A percentile compares a stretch with the other conserved stretches of the same genome.
Conservation (phyloP, 2,888 invertebrate species). For the Philereme vetulata region DNA sequence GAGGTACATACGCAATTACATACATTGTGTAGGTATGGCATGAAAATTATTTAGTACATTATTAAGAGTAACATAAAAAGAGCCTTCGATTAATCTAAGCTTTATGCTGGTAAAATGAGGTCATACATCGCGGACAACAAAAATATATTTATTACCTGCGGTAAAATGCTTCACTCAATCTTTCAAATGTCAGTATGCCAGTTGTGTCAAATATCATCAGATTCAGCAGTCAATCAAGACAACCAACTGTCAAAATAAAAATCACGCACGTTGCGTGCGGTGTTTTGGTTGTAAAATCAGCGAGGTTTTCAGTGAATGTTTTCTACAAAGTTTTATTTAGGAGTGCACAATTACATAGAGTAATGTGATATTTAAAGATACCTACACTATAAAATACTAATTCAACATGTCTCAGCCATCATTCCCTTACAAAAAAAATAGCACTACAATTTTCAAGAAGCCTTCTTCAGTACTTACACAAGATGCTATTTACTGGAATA, state of each 20-base stretch:
- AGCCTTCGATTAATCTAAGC: no score
- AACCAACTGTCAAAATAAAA: not conserved
- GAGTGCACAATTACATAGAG: not conserved
- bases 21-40: no score
- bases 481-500: slow-evolving; percentile 94
- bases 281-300: slow-evolving; percentile 8
- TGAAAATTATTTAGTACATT: no score
- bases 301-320: slow-evolving; percentile 2
- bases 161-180: no score
- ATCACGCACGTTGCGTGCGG: slow-evolving; percentile 9
- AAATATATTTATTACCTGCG: no score
- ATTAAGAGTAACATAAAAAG: no score
- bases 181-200: no score
- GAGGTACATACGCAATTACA: no score
- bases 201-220: no score
- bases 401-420: slow-evolving; percentile 68
- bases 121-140: no score
- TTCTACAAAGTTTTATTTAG: not conserved
- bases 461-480: slow-evolving; percentile 87
- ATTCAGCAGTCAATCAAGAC: no score
- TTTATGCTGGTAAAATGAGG: no score
- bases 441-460: slow-evolving; percentile 87
- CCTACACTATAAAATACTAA: not conserved
- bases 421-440: slow-evolving; percentile 88
- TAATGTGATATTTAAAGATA: not conserved